phyloP scores from a whole-genome alignment of 2,113 vertebrate genomes.

The Psilopsiagon aurifrons region DNA sequence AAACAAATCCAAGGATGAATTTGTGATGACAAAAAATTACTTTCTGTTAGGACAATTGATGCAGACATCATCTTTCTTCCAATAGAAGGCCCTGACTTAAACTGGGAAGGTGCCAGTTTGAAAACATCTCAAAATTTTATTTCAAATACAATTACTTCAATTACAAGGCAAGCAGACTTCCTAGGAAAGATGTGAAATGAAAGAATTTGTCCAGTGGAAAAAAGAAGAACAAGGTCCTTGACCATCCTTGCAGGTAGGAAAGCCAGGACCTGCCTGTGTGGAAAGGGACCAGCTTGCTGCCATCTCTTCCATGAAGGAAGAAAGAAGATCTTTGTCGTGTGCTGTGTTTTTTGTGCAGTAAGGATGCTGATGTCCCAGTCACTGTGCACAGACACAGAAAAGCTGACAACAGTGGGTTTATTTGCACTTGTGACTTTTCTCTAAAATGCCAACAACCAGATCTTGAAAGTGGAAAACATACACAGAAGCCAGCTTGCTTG shows the following conservation, averaged over 20 bases:
- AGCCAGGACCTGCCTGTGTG: accelerated
- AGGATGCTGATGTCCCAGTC: neutral
- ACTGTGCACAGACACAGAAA: neutral
- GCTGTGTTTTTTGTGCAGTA: neutral
- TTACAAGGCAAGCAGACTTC: neutral
- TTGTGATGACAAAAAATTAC: neutral
- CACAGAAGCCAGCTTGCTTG: neutral
- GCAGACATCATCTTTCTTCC: neutral
- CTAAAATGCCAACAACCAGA: neutral
- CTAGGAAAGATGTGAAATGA: neutral
- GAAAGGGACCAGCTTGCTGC: neutral
- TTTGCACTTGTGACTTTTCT: neutral
- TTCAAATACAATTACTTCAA: neutral
- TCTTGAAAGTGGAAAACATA: neutral
- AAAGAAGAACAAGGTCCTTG: neutral
- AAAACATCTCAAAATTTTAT: neutral
- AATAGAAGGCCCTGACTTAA: neutral
- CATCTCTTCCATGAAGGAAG: neutral
- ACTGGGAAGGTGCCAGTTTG: neutral
- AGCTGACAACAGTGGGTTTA: neutral
- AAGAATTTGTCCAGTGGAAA: neutral
- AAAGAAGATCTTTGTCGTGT: neutral
- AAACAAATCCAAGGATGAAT: neutral
- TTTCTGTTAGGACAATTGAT: neutral
- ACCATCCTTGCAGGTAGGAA: neutral